Conservation (phyloP, 2,888 invertebrate genomes). For the Macroteleia sp. region DNA sequence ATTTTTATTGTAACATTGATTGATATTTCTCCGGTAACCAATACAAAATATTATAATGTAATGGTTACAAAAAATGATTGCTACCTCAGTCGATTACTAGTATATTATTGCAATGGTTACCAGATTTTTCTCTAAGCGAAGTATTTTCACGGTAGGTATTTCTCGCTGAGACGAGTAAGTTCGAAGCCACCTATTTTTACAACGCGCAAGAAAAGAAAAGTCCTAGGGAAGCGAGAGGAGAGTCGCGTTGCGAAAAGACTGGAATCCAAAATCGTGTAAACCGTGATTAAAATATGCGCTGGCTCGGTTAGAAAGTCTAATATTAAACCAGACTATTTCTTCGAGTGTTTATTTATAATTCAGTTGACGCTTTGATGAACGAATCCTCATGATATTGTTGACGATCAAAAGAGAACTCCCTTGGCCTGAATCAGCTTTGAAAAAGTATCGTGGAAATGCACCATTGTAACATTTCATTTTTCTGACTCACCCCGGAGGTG, state of each 20-base stretch:
- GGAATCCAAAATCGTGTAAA: slow-evolving; percentile 5
- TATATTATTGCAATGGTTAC: no score
- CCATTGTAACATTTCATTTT: slow-evolving; percentile 24
- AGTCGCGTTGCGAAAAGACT: no score
- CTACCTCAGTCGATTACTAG: no score
- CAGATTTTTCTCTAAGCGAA: no score
- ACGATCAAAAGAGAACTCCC: slow-evolving; percentile 33
- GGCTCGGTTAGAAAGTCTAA: slow-evolving; percentile 12
- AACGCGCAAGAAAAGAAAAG: background rate
- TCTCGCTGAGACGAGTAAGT: background rate
- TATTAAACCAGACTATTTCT: slow-evolving; percentile 30
- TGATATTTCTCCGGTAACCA: no score
- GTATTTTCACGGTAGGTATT: no score
- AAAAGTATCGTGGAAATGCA: slow-evolving; percentile 17
- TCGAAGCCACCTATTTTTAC: slow-evolving; percentile 2
- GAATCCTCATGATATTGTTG: slow-evolving; percentile 30
- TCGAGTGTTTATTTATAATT: slow-evolving; percentile 40
- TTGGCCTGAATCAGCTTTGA: slow-evolving; percentile 27
- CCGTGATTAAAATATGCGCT: background rate
- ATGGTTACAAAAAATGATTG: no score
- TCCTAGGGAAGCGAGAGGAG: background rate
- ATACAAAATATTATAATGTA: no score
- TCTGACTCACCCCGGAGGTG: background rate
- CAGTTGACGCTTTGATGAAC: slow-evolving; percentile 23
- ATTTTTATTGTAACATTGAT: no score